Percentiles rank a stretch among this genome's conserved stretches.
phyloP scores from a whole-genome alignment of 1,140 invertebrate genomes.

The Drosophila arawakana region DNA sequence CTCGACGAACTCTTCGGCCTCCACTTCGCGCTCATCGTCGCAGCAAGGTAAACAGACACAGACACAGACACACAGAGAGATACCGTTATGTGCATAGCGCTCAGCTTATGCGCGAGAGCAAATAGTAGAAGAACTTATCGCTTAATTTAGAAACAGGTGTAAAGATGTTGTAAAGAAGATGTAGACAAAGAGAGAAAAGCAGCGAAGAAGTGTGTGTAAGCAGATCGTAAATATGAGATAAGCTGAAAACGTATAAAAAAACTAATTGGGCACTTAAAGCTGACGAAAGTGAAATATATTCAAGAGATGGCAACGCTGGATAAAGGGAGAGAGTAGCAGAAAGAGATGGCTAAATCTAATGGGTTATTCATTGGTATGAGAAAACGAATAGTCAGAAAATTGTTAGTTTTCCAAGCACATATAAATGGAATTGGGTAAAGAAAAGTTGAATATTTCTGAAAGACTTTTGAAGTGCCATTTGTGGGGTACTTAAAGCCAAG shows the following conservation, averaged over 20 bases:
- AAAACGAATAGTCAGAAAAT: background rate
- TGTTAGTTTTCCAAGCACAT: background rate
- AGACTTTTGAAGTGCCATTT: background rate
- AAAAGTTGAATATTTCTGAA: background rate
- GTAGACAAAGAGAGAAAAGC: conserved; percentile 1
- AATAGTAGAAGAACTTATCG: conserved; percentile 46
- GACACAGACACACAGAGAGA: background rate
- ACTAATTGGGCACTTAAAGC: conserved; percentile 36
- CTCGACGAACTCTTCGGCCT: conserved; percentile 65
- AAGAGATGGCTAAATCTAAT: conserved; percentile 10
- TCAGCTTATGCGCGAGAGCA: conserved; percentile 53
- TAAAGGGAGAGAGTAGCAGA: background rate
- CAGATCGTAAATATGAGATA: conserved; percentile 48
- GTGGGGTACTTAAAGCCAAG: no score
- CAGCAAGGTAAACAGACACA: conserved; percentile 75
- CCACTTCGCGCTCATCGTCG: conserved; percentile 75
- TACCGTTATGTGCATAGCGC: conserved; percentile 40
- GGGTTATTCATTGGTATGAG: conserved; percentile 4
- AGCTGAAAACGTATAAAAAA: conserved; percentile 24
- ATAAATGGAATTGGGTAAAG: background rate
- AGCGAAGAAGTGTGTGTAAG: conserved; percentile 1
- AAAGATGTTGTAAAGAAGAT: conserved; percentile 45
- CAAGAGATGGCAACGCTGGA: background rate
- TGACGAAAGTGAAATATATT: conserved; percentile 34
- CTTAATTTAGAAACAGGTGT: conserved; percentile 68